A percentile compares a stretch with the other conserved stretches of the same genome.
phyloP scores from a whole-genome alignment of 2,113 vertebrate genomes.

The Silurus meridionalis region DNA sequence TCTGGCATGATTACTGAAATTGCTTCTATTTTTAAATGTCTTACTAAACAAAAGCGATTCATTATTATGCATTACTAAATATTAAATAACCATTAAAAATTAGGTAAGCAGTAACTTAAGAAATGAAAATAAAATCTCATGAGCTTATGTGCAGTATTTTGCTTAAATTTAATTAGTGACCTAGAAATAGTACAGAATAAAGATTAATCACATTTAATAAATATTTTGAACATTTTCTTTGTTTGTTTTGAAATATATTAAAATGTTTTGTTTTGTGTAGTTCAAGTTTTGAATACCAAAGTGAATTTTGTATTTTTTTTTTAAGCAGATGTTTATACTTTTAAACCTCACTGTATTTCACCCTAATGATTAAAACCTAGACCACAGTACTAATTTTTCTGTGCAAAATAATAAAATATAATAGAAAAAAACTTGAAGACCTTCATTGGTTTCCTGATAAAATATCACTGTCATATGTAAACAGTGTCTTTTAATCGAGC shows the following conservation, averaged over 20 bases:
- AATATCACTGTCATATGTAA: not conserved
- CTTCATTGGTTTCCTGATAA: not conserved
- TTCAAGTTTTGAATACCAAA: not conserved
- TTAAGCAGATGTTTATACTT: not conserved
- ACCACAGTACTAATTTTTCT: not conserved
- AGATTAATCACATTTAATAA: not conserved
- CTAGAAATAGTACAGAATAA: not conserved
- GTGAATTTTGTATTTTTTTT: too few species aligned
- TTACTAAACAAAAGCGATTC: too few species aligned
- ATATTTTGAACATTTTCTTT: not conserved
- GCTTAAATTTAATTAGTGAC: not conserved
- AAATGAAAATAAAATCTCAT: not conserved
- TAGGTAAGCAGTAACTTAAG: not conserved
- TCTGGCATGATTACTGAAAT: too few species aligned
- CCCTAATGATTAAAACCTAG: not conserved
- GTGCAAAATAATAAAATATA: not conserved
- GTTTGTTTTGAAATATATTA: not conserved
- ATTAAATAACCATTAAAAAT: too few species aligned
- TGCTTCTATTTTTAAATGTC: too few species aligned
- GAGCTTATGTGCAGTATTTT: not conserved
- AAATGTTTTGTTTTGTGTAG: not conserved
- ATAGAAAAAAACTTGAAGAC: not conserved
- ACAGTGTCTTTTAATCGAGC: not conserved
- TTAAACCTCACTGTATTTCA: not conserved
- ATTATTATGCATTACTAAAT: too few species aligned